Conservation (phyloP, 2,888 invertebrate species). For the Melitaea athalia region DNA sequence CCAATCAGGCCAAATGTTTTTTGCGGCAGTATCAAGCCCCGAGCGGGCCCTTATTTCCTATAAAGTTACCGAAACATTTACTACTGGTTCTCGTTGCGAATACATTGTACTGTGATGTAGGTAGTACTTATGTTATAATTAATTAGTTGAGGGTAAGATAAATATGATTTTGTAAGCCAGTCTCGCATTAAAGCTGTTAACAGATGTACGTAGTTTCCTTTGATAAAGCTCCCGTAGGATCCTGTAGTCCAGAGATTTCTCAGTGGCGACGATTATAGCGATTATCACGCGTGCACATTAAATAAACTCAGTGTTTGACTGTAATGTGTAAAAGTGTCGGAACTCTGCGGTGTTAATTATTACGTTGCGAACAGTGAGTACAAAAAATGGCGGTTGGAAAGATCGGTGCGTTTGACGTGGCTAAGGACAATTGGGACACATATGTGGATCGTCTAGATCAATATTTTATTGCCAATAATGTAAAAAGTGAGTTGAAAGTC, state of each 20-base stretch:
- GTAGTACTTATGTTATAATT: too few relatives aligned
- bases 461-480: constrained; percentile 24
- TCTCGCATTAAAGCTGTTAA: too few relatives aligned
- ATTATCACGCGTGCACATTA: too few relatives aligned
- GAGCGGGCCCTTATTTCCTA: constrained; percentile 71
- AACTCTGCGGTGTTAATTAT: too few relatives aligned
- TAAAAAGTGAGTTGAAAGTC: constrained; percentile 17
- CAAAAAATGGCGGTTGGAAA: constrained; percentile 5
- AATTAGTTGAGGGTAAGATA: too few relatives aligned
- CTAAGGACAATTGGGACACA: constrained; percentile 22
- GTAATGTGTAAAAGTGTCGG: neutral
- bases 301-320: too few relatives aligned
- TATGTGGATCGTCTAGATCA: constrained; percentile 25
- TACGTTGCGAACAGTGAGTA: too few relatives aligned
- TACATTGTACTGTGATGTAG: neutral
- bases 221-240: too few relatives aligned
- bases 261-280: too few relatives aligned
- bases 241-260: too few relatives aligned
- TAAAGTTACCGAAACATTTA: constrained; percentile 38
- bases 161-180: too few relatives aligned
- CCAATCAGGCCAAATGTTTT: constrained; percentile 77
- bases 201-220: too few relatives aligned
- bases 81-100: constrained; percentile 23
- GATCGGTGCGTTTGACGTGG: neutral
- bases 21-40: constrained; percentile 68